Conservation (phyloP, 2,113 vertebrate species). For the Melanerpes aurifrons region DNA sequence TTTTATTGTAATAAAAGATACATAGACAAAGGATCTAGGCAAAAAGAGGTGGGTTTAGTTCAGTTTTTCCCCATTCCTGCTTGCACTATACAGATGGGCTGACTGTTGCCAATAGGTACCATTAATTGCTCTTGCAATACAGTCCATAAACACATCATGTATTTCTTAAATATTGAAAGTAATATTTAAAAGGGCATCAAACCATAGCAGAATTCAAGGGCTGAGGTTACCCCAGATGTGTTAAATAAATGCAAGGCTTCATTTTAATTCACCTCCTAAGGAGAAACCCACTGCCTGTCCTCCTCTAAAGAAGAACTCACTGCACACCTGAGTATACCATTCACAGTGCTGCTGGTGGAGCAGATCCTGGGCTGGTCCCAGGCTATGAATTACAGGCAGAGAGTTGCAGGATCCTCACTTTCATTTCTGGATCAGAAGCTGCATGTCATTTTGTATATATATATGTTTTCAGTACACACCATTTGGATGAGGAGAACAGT, state of each 20-base stretch:
- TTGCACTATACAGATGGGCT: background rate
- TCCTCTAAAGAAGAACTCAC: background rate
- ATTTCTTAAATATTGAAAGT: background rate
- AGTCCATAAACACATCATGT: background rate
- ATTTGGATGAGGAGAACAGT: background rate
- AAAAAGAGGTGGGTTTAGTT: background rate
- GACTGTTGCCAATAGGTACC: background rate
- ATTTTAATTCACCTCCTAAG: background rate
- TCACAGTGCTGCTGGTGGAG: background rate
- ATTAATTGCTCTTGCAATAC: background rate
- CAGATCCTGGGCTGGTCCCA: background rate
- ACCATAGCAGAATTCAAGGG: background rate
- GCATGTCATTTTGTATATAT: fast-evolving
- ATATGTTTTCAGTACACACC: background rate
- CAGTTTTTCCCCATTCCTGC: background rate
- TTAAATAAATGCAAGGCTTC: background rate
- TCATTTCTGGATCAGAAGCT: background rate
- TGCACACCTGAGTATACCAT: background rate
- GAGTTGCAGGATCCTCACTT: background rate
- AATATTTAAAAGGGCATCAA: background rate
- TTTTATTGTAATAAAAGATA: background rate
- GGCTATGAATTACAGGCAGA: background rate
- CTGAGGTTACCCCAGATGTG: background rate
- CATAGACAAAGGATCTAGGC: background rate
- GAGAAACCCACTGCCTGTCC: background rate